Base-by-base conservation (phyloP, 2,113 vertebrate genomes). In the Hymenochirus boettgeri region DNA sequence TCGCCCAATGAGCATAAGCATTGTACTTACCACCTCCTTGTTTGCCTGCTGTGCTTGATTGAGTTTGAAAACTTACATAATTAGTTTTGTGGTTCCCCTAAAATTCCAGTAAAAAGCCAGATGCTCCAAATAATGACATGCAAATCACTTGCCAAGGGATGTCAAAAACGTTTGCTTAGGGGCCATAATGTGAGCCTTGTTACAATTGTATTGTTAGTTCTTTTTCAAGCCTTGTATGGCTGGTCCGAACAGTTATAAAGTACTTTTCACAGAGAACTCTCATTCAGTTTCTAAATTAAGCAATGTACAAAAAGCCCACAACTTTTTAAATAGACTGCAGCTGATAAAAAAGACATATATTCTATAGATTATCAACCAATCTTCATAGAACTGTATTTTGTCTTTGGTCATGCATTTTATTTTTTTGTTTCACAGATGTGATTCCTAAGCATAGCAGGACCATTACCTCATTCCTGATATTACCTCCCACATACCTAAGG, bases 101-200 rank as follows among this genome's bases (percentile, higher is more conserved):
- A 62, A 62, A 61, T 35, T 8, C 45, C 24, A 21, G 22, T 13
- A 62, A 62, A 61, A 62, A 62, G 60, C 60, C 46, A 62, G 46
- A 62, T 62, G 60, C 46, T 37, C n/a, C 24, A 51, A 51, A 26
- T 35, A 62, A 35, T 35, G 60, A n/a, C 47, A 51, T 62, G 46
- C 46, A 62, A 62, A 61, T 61, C 58, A 48, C 45, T 61, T 29
- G n/a, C 42, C 58, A 47, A 26, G 7, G 27, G 5, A n/a, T 10
- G 45, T 21, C 46, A 48, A 21, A 48, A 12, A 42, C 5, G 10
- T 18, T 48, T 61, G 58, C 58, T 61, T 13, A 61, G 42, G 45
- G 48, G 42, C 42, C 45, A 21, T 21, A 48, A 48, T 21, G 26
- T 60, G 42, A 27, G 57, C 12, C 42, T 61, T 48, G 42, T 60